Evolutionary conservation across 2,113 vertebrate species (phyloP).

Genomic region (Panthera tigris): DNA sequence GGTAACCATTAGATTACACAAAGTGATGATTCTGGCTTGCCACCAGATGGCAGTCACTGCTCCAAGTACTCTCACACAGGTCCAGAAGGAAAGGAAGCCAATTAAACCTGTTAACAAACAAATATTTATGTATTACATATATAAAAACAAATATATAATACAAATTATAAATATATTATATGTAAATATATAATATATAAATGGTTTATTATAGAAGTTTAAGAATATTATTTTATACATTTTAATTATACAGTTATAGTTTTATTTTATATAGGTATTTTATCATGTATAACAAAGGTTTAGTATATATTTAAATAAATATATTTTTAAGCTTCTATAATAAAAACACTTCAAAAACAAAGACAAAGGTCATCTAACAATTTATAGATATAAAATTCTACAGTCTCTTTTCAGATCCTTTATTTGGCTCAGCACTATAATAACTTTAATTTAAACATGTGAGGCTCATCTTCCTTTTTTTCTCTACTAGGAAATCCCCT

Average conservation of each 20-base stretch:
- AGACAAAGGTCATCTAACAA: slow-evolving; percentile 33
- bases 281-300: background rate
- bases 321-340: slow-evolving; percentile 30
- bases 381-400: background rate
- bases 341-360: slow-evolving; percentile 53
- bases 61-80: slow-evolving; percentile 10
- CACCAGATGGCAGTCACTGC: slow-evolving; percentile 75
- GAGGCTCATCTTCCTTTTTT: background rate
- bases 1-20: background rate
- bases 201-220: background rate
- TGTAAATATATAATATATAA: background rate
- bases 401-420: background rate
- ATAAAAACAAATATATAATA: background rate
- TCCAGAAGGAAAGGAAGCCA: slow-evolving; percentile 20
- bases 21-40: slow-evolving; percentile 47
- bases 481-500: background rate
- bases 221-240: background rate
- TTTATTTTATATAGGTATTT: background rate
- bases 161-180: background rate
- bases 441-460: background rate
- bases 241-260: slow-evolving; percentile 16
- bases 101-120: slow-evolving; percentile 44
- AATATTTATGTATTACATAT: background rate
- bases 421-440: background rate
- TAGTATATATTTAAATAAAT: slow-evolving; percentile 36